Evolutionary conservation across 2,797 vertebrate genomes (phyloP).

Genomic region (Cephalopachus bancanus): DNA sequence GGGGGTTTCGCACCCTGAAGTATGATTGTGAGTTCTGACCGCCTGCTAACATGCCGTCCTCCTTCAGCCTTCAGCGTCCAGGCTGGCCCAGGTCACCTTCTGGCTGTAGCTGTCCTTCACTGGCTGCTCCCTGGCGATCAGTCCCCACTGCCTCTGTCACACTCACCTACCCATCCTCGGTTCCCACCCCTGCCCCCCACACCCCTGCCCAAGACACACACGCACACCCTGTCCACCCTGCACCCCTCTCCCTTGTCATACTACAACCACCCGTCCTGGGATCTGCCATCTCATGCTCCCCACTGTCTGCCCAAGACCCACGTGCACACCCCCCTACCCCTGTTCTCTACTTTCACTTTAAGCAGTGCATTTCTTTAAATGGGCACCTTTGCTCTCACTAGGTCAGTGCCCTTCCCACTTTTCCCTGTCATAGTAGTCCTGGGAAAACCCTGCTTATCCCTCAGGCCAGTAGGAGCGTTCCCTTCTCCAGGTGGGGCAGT

Average conservation of each 20-base stretch:
- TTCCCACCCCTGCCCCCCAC: too few species aligned
- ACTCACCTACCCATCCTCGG: neutral
- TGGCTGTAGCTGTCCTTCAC: neutral
- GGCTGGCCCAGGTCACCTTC: neutral
- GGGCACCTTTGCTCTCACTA: neutral
- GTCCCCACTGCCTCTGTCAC: neutral
- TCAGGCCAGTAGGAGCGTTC: neutral
- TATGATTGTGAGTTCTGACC: neutral
- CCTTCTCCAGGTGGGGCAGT: neutral
- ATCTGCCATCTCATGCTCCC: too few species aligned
- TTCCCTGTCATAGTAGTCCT: neutral
- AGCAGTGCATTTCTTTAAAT: neutral
- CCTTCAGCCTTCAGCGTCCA: neutral
- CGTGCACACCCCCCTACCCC: too few species aligned
- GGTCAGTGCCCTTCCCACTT: neutral
- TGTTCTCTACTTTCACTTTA: neutral
- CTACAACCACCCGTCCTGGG: too few species aligned
- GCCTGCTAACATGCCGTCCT: slow-evolving; percentile 8
- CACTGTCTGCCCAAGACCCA: neutral
- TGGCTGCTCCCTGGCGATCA: neutral
- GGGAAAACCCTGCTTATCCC: neutral
- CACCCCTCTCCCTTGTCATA: too few species aligned
- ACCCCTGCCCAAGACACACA: neutral
- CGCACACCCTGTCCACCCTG: too few species aligned
- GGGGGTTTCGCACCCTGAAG: neutral